Evolutionary conservation across 23 tunicate genomes (phyloP).

Genomic region (Trididemnum clinides): DNA sequence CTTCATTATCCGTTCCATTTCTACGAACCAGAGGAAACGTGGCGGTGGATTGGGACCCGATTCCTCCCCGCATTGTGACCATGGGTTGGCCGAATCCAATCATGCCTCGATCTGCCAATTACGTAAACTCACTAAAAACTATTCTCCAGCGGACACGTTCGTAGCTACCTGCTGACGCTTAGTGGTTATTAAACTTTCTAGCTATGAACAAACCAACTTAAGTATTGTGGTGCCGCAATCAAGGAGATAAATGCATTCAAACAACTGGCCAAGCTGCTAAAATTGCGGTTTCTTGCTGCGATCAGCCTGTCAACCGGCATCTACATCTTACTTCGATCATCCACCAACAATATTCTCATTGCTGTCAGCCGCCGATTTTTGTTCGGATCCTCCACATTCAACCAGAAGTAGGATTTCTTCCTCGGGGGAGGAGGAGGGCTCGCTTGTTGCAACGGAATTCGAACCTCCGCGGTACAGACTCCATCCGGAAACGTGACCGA

Average conservation of each 20-base stretch:
- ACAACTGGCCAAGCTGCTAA: too few relatives aligned
- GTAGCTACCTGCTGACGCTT: too few relatives aligned
- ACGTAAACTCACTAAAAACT: too few relatives aligned
- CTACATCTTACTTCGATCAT: slow-evolving; percentile 66
- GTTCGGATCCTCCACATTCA: slow-evolving; percentile 86
- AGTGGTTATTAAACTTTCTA: too few relatives aligned
- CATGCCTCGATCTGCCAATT: slow-evolving; percentile 64
- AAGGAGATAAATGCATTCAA: too few relatives aligned
- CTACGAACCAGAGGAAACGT: slow-evolving; percentile 54
- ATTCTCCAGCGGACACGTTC: too few relatives aligned
- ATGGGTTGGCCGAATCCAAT: slow-evolving; percentile 37
- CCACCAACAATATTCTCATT: slow-evolving; percentile 73
- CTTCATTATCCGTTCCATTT: slow-evolving; percentile 53
- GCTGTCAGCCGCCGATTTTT: slow-evolving; percentile 73
- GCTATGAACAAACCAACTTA: too few relatives aligned
- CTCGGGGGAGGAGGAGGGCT: slow-evolving; percentile 42
- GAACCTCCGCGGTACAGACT: slow-evolving; percentile 72
- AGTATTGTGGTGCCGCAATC: too few relatives aligned
- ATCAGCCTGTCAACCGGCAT: background rate
- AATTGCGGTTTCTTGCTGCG: too few relatives aligned
- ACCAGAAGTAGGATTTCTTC: slow-evolving; percentile 90
- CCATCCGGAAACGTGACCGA: slow-evolving; percentile 88
- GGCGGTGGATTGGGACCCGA: background rate
- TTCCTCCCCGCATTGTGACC: slow-evolving; percentile 13
- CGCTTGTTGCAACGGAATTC: slow-evolving; percentile 84